Evolutionary conservation across 2,888 invertebrate genomes (phyloP).

Genomic region (Chesias legatella): DNA sequence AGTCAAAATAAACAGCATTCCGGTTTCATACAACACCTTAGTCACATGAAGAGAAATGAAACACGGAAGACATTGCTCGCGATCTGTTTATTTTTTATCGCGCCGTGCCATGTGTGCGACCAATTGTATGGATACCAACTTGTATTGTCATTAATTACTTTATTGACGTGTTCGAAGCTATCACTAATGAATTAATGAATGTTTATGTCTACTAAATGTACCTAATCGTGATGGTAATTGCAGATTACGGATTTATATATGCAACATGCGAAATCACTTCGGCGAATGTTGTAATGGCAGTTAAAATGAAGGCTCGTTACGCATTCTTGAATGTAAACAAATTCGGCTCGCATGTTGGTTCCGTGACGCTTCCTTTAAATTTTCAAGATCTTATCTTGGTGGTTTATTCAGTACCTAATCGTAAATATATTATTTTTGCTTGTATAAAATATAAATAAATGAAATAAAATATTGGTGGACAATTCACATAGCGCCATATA

Average conservation of each 20-base stretch:
- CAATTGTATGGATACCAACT: slow-evolving; percentile 9
- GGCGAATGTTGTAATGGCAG: slow-evolving; percentile 12
- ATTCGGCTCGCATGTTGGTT: slow-evolving; percentile 1
- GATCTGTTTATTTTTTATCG: slow-evolving; percentile 45
- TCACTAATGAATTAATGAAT: slow-evolving; percentile 47
- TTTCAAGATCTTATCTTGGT: slow-evolving; percentile 2
- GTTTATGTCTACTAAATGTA: slow-evolving; percentile 31
- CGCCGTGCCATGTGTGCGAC: slow-evolving; percentile 28
- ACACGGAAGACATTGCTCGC: slow-evolving; percentile 56
- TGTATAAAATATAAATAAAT: too few relatives aligned
- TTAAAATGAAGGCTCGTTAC: slow-evolving; percentile 1
- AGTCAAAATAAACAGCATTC: slow-evolving; percentile 5
- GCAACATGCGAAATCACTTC: slow-evolving; percentile 15
- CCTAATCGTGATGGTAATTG: slow-evolving; percentile 28
- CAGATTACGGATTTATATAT: slow-evolving; percentile 17
- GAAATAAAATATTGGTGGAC: too few relatives aligned
- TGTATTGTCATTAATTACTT: slow-evolving; percentile 42
- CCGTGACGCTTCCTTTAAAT: slow-evolving; percentile 6
- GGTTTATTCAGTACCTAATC: slow-evolving; percentile 20
- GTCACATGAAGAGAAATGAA: slow-evolving; percentile 37
- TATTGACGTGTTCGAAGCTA: slow-evolving; percentile 55
- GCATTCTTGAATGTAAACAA: not conserved
- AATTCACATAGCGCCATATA: too few relatives aligned
- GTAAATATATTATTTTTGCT: too few relatives aligned
- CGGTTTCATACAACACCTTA: slow-evolving; percentile 18